Conservation (phyloP, 2,113 vertebrate species). For the Caloenas nicobarica region DNA sequence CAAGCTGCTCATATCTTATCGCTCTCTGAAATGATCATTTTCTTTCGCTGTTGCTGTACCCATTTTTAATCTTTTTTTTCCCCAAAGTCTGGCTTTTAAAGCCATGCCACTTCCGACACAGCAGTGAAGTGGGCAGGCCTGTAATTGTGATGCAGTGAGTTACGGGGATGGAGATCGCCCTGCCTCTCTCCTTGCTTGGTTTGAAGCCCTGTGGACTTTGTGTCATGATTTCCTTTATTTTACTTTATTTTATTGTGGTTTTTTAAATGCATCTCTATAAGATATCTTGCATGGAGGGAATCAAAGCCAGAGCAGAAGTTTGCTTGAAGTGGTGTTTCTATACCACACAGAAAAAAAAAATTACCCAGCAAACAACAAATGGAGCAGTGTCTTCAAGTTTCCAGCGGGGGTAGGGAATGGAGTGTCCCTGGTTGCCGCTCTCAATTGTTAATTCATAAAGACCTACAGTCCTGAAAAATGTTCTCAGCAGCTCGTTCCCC, state of each 20-base stretch:
- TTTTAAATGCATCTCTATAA: background rate
- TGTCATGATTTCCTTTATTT: background rate
- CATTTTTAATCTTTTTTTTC: background rate
- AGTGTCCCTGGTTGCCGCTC: background rate
- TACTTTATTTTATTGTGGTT: background rate
- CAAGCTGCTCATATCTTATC: background rate
- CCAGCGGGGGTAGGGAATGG: constrained; percentile 6
- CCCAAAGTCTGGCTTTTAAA: background rate
- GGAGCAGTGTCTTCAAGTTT: constrained; percentile 26
- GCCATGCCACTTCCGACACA: rapidly evolving
- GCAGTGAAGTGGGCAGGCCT: background rate
- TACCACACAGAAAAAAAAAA: background rate
- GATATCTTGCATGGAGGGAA: background rate
- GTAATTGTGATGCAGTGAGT: background rate
- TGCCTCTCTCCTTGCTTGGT: background rate
- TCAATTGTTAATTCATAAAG: constrained; percentile 51
- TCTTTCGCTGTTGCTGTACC: background rate
- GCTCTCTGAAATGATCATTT: background rate
- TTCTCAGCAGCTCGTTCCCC: background rate
- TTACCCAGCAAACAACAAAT: constrained; percentile 25
- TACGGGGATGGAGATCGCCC: background rate
- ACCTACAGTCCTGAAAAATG: background rate
- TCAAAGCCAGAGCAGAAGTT: background rate
- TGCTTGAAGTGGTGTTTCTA: background rate
- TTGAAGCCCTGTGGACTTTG: background rate